Evolutionary conservation across 2,888 invertebrate genomes (phyloP).

Genomic region (Ectemnius lituratus): DNA sequence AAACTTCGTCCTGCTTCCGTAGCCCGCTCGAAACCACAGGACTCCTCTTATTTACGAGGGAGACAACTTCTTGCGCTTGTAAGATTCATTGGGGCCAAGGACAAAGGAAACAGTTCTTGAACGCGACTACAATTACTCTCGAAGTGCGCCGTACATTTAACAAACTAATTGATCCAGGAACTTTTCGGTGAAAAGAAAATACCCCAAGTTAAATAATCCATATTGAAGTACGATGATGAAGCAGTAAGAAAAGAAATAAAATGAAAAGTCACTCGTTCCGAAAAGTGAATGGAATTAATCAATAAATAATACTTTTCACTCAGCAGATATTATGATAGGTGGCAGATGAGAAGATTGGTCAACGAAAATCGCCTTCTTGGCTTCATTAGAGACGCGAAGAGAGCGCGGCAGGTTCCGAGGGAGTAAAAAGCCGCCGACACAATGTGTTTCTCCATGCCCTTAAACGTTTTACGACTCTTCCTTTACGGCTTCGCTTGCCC

Average conservation of each 20-base stretch:
- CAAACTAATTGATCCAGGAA: too few species aligned
- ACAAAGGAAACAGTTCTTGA: too few species aligned
- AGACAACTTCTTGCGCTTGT: too few species aligned
- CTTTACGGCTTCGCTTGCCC: conserved; percentile 37
- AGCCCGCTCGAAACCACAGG: too few species aligned
- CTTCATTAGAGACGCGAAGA: conserved; percentile 42
- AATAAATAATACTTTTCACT: conserved; percentile 4
- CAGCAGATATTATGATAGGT: conserved; percentile 1
- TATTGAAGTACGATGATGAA: too few species aligned
- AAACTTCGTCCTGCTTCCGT: too few species aligned
- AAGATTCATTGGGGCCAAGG: too few species aligned
- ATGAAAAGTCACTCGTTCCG: too few species aligned
- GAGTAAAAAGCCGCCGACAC: conserved; percentile 47
- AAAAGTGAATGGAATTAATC: conserved; percentile 13
- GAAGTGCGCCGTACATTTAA: too few species aligned
- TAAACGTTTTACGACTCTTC: conserved; percentile 53
- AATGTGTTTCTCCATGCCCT: conserved; percentile 39
- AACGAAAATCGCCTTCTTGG: conserved; percentile 11
- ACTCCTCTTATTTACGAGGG: too few species aligned
- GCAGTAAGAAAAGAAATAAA: too few species aligned
- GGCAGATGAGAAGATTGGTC: conserved; percentile 12
- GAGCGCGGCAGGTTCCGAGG: conserved; percentile 14
- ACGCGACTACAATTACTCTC: too few species aligned
- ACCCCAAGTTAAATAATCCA: background rate
- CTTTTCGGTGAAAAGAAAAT: background rate